Conservation (phyloP, 2,888 invertebrate species). For the Tenthredo mesomela region DNA sequence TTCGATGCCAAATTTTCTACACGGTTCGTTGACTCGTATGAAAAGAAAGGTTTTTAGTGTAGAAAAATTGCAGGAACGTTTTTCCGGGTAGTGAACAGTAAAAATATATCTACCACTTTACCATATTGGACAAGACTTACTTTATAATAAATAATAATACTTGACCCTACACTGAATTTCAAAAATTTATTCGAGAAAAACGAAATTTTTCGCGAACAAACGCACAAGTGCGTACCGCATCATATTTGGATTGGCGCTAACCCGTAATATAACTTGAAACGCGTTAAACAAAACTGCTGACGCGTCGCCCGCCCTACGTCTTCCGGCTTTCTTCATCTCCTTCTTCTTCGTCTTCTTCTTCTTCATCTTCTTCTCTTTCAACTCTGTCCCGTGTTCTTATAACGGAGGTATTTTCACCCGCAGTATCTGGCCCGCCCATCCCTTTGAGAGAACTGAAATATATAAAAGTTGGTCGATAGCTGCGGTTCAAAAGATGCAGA, state of each 20-base stretch:
- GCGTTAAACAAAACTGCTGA: constrained; percentile 46
- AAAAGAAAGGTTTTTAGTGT: constrained; percentile 48
- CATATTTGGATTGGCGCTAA: constrained; percentile 18
- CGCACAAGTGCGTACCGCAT: not conserved
- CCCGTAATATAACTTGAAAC: constrained; percentile 7
- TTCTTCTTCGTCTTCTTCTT: not conserved
- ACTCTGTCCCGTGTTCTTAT: constrained; percentile 11
- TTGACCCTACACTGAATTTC: not conserved
- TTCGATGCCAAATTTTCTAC: constrained; percentile 69
- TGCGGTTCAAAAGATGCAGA: constrained; percentile 50
- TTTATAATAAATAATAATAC: not conserved
- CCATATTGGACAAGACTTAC: not conserved
- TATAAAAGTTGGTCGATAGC: constrained; percentile 52
- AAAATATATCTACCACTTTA: constrained; percentile 13
- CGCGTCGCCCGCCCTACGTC: constrained; percentile 36
- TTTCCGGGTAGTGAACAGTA: constrained; percentile 26
- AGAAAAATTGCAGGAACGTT: constrained; percentile 29
- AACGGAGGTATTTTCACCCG: constrained; percentile 40
- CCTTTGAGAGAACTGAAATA: constrained; percentile 53
- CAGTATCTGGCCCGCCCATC: constrained; percentile 32
- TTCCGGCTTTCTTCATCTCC: constrained; percentile 3
- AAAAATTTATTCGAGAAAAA: not conserved
- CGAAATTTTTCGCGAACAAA: not conserved
- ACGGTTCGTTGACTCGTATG: constrained; percentile 67
- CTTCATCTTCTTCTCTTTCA: not conserved